Conservation (phyloP, 2,888 invertebrate genomes). For the Vesta saturnalis region DNA sequence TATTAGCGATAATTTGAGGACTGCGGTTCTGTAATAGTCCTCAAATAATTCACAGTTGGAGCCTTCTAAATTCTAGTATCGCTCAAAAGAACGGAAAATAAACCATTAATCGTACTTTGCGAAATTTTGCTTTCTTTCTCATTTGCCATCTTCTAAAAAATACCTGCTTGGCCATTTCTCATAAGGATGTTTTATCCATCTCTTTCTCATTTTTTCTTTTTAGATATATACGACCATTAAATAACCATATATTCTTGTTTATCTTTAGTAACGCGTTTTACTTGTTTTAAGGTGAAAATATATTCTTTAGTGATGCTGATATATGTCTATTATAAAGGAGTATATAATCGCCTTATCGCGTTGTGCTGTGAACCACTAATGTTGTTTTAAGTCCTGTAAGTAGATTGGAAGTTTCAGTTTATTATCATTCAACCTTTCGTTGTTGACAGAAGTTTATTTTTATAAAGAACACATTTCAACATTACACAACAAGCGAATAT, state of each 20-base stretch:
- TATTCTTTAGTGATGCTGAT: conserved; percentile 21
- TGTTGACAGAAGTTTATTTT: not conserved
- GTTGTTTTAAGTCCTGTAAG: conserved; percentile 30
- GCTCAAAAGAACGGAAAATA: conserved; percentile 19
- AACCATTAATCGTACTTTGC: conserved; percentile 34
- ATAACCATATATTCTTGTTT: conserved; percentile 56
- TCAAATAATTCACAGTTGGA: conserved; percentile 11
- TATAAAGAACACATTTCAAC: not conserved
- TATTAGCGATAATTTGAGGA: conserved; percentile 25
- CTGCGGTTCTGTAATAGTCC: conserved; percentile 13
- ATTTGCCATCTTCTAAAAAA: conserved; percentile 21
- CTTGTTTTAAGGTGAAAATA: conserved; percentile 23
- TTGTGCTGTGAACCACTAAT: conserved; percentile 31
- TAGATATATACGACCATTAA: conserved; percentile 55
- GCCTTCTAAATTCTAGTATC: conserved; percentile 10
- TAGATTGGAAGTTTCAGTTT: conserved; percentile 27
- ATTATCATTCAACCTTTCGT: not conserved
- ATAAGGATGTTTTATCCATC: conserved; percentile 26
- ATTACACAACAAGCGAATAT: no score
- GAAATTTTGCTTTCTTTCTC: conserved; percentile 27
- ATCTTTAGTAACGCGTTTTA: conserved; percentile 49
- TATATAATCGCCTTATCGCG: conserved; percentile 30
- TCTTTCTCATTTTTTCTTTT: conserved; percentile 44
- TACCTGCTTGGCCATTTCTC: conserved; percentile 37
- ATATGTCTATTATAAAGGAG: conserved; percentile 25